A percentile compares a stretch with the other conserved stretches of the same genome.
These are phyloP conservation scores for Brachionus sp. DNA, from an alignment of 1,140 invertebrate species.

Conservation along the genomic window DNA sequence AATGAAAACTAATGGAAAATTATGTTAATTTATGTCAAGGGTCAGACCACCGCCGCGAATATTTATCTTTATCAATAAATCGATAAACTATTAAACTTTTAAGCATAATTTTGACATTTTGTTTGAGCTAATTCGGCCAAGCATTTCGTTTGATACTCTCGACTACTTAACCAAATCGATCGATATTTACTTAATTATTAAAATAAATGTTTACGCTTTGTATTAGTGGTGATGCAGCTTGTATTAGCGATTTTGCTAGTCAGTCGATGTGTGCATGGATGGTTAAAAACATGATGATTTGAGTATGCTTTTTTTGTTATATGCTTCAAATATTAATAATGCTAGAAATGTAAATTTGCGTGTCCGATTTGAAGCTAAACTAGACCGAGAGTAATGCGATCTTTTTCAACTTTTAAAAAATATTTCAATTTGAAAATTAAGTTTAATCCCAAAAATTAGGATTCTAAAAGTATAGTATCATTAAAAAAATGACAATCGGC, in stretches of 20 bases:
- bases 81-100: conserved; percentile 42
- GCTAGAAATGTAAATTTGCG: conserved; percentile 19
- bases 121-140: background rate
- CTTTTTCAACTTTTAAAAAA: background rate
- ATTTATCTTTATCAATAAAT: conserved; percentile 32
- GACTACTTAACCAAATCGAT: background rate
- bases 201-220: conserved; percentile 37
- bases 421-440: background rate
- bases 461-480: too few relatives aligned
- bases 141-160: background rate
- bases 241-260: background rate
- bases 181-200: conserved; percentile 32
- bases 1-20: background rate
- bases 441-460: background rate
- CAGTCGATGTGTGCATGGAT: background rate
- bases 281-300: conserved; percentile 17
- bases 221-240: background rate
- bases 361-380: background rate
- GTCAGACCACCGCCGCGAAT: background rate
- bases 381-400: background rate
- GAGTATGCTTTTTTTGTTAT: conserved; percentile 1
- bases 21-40: background rate
- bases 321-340: background rate
- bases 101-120: conserved; percentile 43
- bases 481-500: too few relatives aligned